Percentiles rank a stretch among this genome's conserved stretches.
These are phyloP conservation scores for Tragopan temminckii DNA, from an alignment of 2,797 vertebrate genomes.

Conservation along the genomic window DNA sequence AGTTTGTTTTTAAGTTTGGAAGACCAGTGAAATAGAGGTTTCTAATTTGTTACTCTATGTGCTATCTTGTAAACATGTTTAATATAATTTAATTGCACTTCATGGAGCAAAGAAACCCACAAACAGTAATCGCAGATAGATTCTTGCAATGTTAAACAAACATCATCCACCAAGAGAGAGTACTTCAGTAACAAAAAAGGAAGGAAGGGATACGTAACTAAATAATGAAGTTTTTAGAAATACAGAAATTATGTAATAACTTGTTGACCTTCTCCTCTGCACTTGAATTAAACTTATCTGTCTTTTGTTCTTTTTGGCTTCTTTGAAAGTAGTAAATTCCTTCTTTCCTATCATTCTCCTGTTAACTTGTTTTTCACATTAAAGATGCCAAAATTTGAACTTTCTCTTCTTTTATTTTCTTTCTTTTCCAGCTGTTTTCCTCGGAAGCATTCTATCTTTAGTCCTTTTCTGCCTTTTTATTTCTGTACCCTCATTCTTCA, in stretches of 20 bases:
- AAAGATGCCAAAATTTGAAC: background rate
- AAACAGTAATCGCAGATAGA: constrained; percentile 53
- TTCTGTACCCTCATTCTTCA: background rate
- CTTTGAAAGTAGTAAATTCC: constrained; percentile 19
- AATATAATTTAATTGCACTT: constrained; percentile 61
- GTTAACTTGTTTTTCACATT: constrained; percentile 7
- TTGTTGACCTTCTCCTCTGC: background rate
- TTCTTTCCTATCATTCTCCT: constrained; percentile 33
- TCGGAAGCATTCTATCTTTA: background rate
- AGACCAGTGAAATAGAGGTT: constrained; percentile 61
- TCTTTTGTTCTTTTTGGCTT: constrained; percentile 7
- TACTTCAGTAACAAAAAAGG: constrained; percentile 48
- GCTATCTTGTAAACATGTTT: constrained; percentile 68
- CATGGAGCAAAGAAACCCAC: constrained; percentile 31
- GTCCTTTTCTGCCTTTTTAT: background rate
- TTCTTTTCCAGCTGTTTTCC: background rate
- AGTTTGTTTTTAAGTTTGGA: constrained; percentile 65
- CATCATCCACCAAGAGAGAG: background rate
- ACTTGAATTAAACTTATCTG: background rate
- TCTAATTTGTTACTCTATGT: constrained; percentile 57
- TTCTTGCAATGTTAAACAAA: constrained; percentile 40
- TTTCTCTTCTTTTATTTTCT: constrained; percentile 16
- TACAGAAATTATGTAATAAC: background rate
- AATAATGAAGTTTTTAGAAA: background rate
- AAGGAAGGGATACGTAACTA: background rate